These are phyloP conservation scores for Medauroidea extradentata DNA, from an alignment of 1,140 invertebrate genomes.

Conservation along the genomic window DNA sequence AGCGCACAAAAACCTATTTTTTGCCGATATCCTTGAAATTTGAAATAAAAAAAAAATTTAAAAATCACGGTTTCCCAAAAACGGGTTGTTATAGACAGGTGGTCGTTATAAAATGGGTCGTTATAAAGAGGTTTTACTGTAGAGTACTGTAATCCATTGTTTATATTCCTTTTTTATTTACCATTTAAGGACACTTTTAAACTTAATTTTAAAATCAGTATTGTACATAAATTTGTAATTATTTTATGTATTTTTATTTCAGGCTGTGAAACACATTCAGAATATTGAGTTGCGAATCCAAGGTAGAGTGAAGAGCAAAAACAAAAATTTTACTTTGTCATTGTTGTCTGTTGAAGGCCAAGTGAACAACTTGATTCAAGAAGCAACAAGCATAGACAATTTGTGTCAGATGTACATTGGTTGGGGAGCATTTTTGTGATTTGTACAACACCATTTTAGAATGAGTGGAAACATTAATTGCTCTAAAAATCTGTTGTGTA, in stretches of 20 bases:
- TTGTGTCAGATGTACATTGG: conserved; percentile 95
- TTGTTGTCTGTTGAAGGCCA: conserved; percentile 88
- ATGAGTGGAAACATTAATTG: no score
- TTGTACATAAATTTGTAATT: not conserved
- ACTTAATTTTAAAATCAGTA: not conserved
- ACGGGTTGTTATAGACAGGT: no score
- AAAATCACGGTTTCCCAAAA: no score
- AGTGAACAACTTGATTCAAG: conserved; percentile 82
- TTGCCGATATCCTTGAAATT: no score
- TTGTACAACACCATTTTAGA: no score
- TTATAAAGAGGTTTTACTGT: no score
- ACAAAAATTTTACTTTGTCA: conserved; percentile 42
- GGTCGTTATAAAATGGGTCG: no score
- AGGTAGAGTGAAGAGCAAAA: conserved; percentile 63
- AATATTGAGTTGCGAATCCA: conserved; percentile 79
- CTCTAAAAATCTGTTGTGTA: no score
- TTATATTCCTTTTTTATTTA: not conserved
- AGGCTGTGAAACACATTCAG: conserved; percentile 72
- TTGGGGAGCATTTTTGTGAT: conserved; percentile 56
- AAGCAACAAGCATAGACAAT: conserved; percentile 85
- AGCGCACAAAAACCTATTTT: no score
- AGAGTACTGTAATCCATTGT: no score
- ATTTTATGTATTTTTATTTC: conserved; percentile 21
- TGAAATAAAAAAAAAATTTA: no score
- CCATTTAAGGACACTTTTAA: not conserved